A percentile compares a stretch with the other conserved stretches of the same genome.
Evolutionary conservation across 1,140 invertebrate species (phyloP).

Genomic region (Papilio polyxenes): DNA sequence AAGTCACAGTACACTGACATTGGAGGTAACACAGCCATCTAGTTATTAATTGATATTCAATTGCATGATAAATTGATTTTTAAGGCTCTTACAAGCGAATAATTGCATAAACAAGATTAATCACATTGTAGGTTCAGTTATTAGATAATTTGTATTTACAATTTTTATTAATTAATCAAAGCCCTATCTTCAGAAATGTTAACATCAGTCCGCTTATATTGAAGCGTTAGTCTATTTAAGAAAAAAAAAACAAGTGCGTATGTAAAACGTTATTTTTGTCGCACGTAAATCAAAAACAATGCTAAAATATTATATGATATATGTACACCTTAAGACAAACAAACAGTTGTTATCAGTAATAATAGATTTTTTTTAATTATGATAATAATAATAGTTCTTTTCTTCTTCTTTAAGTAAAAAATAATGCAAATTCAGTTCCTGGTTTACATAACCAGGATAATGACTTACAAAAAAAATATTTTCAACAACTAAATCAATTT

Average conservation of each 20-base stretch:
- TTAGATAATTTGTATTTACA: slow-evolving; percentile 33
- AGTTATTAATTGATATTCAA: slow-evolving; percentile 33
- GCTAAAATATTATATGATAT: too few relatives aligned
- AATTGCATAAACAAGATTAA: slow-evolving; percentile 36
- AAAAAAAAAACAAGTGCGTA: too few relatives aligned
- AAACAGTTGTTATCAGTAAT: too few relatives aligned
- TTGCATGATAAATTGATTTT: slow-evolving; percentile 36
- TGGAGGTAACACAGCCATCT: slow-evolving; percentile 30
- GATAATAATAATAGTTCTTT: too few relatives aligned
- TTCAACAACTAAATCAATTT: neutral
- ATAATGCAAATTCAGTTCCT: neutral
- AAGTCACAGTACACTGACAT: slow-evolving; percentile 16
- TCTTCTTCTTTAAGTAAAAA: neutral
- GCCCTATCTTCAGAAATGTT: neutral
- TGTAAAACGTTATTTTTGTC: too few relatives aligned
- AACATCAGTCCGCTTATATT: too few relatives aligned
- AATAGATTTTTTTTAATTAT: too few relatives aligned
- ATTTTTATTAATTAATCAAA: slow-evolving; percentile 30
- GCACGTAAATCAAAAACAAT: too few relatives aligned
- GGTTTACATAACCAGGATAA: neutral
- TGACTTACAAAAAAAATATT: neutral
- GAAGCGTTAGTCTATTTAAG: too few relatives aligned
- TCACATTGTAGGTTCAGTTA: neutral
- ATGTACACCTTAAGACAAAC: too few relatives aligned
- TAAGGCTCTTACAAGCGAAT: slow-evolving; percentile 37